phyloP scores from a whole-genome alignment of 2,113 vertebrate genomes.

The Aegithalos caudatus region DNA sequence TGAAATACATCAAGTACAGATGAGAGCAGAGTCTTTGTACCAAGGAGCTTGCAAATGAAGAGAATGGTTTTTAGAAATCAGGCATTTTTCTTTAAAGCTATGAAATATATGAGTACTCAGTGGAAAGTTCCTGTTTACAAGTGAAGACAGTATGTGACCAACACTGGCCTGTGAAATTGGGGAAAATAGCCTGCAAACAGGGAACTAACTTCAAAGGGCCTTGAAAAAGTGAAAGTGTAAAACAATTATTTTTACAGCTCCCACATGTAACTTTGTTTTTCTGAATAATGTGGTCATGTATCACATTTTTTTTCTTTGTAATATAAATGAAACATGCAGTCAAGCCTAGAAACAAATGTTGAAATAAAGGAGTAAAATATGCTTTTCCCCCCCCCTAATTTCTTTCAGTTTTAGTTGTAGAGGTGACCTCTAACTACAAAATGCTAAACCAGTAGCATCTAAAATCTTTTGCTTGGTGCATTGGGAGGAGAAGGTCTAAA shows the following conservation, averaged over 20 bases:
- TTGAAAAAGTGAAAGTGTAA: background rate
- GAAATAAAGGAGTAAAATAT: background rate
- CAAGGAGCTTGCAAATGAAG: constrained; percentile 22
- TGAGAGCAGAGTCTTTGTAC: background rate
- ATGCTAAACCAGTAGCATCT: background rate
- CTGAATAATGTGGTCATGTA: background rate
- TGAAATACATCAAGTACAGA: constrained; percentile 31
- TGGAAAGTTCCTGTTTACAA: background rate
- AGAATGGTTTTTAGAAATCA: background rate
- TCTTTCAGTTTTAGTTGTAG: background rate
- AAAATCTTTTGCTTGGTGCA: background rate
- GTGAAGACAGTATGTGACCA: background rate
- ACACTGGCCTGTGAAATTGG: background rate
- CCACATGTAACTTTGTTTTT: background rate
- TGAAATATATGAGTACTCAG: background rate
- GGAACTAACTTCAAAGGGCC: background rate
- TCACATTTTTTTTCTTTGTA: background rate
- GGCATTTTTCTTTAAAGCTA: background rate
- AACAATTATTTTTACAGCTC: background rate
- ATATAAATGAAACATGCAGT: background rate
- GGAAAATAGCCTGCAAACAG: background rate
- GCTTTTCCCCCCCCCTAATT: accelerated
- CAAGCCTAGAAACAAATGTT: background rate
- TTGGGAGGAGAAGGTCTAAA: background rate
- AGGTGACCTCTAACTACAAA: background rate